Evolutionary conservation across 1,140 invertebrate species (phyloP), one percentile per base, ranked within the genome.

Genomic region (Ruditapes philippinarum): DNA sequence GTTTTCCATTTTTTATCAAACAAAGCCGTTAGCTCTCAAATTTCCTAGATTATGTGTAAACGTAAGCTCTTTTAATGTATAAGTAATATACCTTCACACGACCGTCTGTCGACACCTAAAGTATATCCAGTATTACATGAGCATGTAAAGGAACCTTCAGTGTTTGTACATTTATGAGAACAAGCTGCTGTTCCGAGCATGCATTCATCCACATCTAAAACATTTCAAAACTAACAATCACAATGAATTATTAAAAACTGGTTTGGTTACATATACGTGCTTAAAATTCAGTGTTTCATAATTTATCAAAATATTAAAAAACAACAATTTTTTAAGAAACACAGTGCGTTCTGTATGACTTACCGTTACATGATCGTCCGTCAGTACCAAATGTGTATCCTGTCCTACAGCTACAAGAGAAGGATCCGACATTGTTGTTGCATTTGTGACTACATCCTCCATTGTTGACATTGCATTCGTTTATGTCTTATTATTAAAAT

Each of bases 361-460:
- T 62, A 62, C 57, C 57, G 25, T 65, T 28, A 62, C 86, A 88
- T 38, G 33, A 31, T 42, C 11, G 40, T n/a, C 25, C 22, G 40
- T n/a, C n/a, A n/a, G n/a, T n/a, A n/a, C 38, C 51, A n/a, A 88
- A 68, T 36, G 45, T 62, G 38, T 83, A 89, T 4, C 87, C 87
- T 0, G 19, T 40, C 0, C 0, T 3, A 74, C 87, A 90, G 3
- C 36, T 40, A 73, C 89, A 90, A 9, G 28, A 14, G 51, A 62
- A 36, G 22, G 65, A 51, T 38, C 83, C 89, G n/a, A 85, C 33
- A 45, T 28, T 86, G 54, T 90, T 90, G n/a, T 57, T 19, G 73
- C 89, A 90, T 1, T 40, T 17, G 38, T 90, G 83, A 33, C 68
- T 81, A 68, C 89, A 90, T 19, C 78, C 83, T 0, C 84, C 83